Evolutionary conservation across 2,113 vertebrate genomes (phyloP), one percentile per base, ranked within the genome.

Genomic region (Tetrax tetrax): DNA sequence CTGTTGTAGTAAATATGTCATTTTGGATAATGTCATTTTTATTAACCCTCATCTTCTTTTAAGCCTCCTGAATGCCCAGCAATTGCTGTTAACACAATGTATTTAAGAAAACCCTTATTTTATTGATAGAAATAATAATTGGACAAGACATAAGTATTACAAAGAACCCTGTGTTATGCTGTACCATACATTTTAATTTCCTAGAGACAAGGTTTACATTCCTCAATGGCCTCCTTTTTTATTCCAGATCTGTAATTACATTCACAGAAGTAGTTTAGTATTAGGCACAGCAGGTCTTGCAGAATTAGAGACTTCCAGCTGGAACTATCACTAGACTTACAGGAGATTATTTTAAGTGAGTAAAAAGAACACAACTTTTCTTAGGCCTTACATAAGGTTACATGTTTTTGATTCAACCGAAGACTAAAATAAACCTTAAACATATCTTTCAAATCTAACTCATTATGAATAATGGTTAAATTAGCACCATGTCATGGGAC

Each of bases 401-500:
- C 53, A 38, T 9, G 24, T 0, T 8, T 84, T 84, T 92, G 18
- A 83, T 92, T 93, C 56, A 84, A 35, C 8, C 1, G 1, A 43
- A 91, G 94, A 82, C 35, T 78, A 68, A 87, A 95, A 92, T 54
- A 84, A 96, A 81, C 22, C 24, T 74, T 29, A 92, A 66, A 64
- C 3, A 3, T 35, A 50, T 68, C 51, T 94, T 89, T 95, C 76
- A 92, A 71, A 89, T 59, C 16, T 47, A 66, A 27, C n/a, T 81
- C 21, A 25, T 57, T 54, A 64, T 35, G 60, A 74, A 92, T 38
- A 83, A 92, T 51, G 33, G 43, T n/a, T 82, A 79, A 92, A 87
- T 38, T 83, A 87, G 29, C 56, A 66, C 56, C 41, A 22, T 29
- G 51, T 63, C 80, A 78, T 20, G 75, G 47, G 51, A 83, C 47